Evolutionary conservation across 2,888 invertebrate species (phyloP), one percentile per base, ranked within the genome.

Genomic region (Tipula confusa): DNA sequence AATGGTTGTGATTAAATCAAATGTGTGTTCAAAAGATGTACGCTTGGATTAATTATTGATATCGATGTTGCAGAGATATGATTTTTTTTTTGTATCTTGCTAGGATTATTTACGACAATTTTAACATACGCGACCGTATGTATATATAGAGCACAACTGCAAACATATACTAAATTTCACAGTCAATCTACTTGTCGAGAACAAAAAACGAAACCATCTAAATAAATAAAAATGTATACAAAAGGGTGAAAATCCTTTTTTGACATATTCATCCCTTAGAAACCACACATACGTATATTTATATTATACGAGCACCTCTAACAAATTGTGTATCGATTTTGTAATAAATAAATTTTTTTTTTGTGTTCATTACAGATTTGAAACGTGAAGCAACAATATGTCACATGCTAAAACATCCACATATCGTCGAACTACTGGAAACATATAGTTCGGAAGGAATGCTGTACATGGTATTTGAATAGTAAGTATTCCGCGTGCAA

Each of bases 391-490:
- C 99, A 83, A 98, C 97, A 90, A 97, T 97, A 93, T 98, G 98
- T 90, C 98, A 99, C 90, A 97, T 98, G 96, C 91, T 99, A 87
- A 99, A 99, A 89, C 99, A 99, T 91, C 98, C 98, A 3, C 98
- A 99, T 91, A 99, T 99, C 87, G 98, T 98, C 86, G 98, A 99
- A 90, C 92, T 99, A 84, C 91, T 98, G 86, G 99, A 99, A 91
- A 98, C 98, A 0, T 99, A 98, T 92, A 98, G 98, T 88, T 98
- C 98, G 4, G 98, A 98, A 90, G 98, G 98, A 87, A 97, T 98
- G 96, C 93, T 99, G 28, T 99, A 98, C 90, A 98, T 99, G 98
- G 98, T 99, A 85, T 99, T 98, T 91, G 98, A 98, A 93, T 98
- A 96, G 98, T 98, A 92, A 96, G 98, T 96, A 89, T 11, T 24